Evolutionary conservation across 2,113 vertebrate species (phyloP), one percentile per base, ranked within the genome.

Genomic region (Gymnarchus niloticus): DNA sequence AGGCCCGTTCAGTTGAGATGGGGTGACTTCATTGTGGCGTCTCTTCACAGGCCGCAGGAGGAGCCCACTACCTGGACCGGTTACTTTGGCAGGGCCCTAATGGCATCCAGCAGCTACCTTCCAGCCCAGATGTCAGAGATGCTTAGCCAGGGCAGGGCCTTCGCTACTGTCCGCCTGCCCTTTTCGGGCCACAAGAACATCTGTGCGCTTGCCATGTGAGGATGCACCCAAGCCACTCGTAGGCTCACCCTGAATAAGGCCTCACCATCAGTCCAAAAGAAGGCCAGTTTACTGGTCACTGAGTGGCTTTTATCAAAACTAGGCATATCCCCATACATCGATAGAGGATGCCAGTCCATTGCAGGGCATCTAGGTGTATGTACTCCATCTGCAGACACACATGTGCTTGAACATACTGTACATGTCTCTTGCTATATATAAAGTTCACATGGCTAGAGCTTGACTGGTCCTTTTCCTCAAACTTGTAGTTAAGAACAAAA

Each of bases 181-280:
- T 99, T 99, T 94, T 99, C 97, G 0, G 98, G 97, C 84, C 97
- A 99, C 91, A 99, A 98, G 92, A 99, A 99, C 93, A 98, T 99
- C 94, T 99, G 98, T 84, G 94, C 98, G 0, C 94, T 99, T 81
- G 96, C 97, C 90, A 96, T 97, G 98, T 99, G 91, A 97, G 97
- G 95, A 57, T 59, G 7, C 8, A 4, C 25, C n/a, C 17, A 14
- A 14, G 44, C 41, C 48, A 33, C 6, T 33, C 51, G 37, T 52
- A 37, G 44, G 19, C 10, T 10, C 19, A 57, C 25, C 41, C 25
- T 83, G 33, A 83, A 57, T 44, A 8, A 46, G 54, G 52, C 6
- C 1, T 2, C 8, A 56, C 8, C 3, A 0, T 33, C 12, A 19
- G 80, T 54, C 17, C 6, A 54, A 28, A 82, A 78, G 23, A 14